A percentile compares a stretch with the other conserved stretches of the same genome.
Evolutionary conservation across 2,797 vertebrate species (phyloP).

Genomic region (Lates japonicus): DNA sequence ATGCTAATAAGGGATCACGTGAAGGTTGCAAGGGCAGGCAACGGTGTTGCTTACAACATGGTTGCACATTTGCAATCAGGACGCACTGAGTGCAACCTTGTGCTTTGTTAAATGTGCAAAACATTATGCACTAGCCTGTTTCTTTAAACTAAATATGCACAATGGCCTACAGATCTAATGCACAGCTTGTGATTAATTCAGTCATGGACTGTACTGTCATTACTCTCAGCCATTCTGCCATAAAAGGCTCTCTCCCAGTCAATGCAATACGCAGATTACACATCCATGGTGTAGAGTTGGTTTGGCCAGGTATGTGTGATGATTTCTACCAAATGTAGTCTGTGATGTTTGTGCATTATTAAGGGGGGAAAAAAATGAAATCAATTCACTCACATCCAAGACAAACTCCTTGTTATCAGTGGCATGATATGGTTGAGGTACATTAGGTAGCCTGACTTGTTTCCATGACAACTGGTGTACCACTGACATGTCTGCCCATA

Average conservation of each 20-base stretch:
- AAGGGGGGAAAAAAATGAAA: neutral
- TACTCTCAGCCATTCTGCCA: neutral
- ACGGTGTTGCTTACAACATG: neutral
- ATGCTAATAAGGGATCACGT: neutral
- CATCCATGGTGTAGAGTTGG: neutral
- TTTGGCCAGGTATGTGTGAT: neutral
- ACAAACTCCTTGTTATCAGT: constrained; percentile 38
- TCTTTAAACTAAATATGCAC: constrained; percentile 22
- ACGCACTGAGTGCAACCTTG: neutral
- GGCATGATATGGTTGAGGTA: constrained; percentile 54
- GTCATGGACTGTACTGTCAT: constrained; percentile 29
- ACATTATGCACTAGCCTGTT: constrained; percentile 2
- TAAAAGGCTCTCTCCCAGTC: neutral
- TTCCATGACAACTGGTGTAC: constrained; percentile 83
- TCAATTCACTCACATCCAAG: constrained; percentile 9
- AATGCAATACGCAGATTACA: constrained; percentile 6
- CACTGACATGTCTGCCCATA: constrained; percentile 68
- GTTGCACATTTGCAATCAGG: neutral
- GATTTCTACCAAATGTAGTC: neutral
- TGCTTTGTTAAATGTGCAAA: neutral
- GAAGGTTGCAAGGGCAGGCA: constrained; percentile 27
- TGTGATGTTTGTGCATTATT: constrained; percentile 6
- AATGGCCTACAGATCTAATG: constrained; percentile 24
- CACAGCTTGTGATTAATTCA: constrained; percentile 39
- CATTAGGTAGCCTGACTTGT: constrained; percentile 78